Base-by-base conservation (phyloP, 2,797 vertebrate species). In the Florisuga fusca region DNA sequence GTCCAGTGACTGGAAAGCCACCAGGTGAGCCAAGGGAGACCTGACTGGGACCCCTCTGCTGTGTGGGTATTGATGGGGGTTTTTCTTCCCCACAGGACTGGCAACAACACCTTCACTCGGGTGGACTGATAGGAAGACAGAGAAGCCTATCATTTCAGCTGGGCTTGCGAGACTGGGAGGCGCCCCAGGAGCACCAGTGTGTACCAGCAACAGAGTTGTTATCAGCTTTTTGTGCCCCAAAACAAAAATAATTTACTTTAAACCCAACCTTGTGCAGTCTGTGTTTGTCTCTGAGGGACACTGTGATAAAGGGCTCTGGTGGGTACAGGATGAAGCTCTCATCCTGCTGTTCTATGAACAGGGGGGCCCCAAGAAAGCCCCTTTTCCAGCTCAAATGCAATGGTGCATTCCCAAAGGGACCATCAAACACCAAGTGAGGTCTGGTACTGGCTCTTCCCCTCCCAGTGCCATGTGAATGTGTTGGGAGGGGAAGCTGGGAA, bases 31-130 rank as follows among this genome's bases (percentile, higher is more conserved):
- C 38, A 53, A 7, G 17, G 53, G 17, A 15, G 4, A 11, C 25
- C 26, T 2, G 1, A 4, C n/a, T 57, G 50, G 51, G 20, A 34
- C 15, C 7, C 4, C 10, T 41, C n/a, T 3, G 1, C n/a, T 1
- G 0, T 15, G 12, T 1, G 3, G n/a, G 6, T 22, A 75, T 21
- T 1, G 2, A 18, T 4, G 4, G 18, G 18, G 5, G 7, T 55
- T 4, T 27, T 80, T 4, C 34, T 94, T 66, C 29, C 12, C 27
- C 2, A 2, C 67, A 95, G 88, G 51, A 50, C 10, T 0, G 48
- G 88, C 23, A 4, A 0, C 15, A 95, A 93, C 5, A 7, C 26
- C 63, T 95, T 96, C 63, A 50, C 5, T 58, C 48, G 51, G 3
- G 0, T 0, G 0, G 12, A 2, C 17, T 87, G 58, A 75, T 34